phyloP scores from a whole-genome alignment of 2,113 vertebrate species.

The Anthoscopus minutus region DNA sequence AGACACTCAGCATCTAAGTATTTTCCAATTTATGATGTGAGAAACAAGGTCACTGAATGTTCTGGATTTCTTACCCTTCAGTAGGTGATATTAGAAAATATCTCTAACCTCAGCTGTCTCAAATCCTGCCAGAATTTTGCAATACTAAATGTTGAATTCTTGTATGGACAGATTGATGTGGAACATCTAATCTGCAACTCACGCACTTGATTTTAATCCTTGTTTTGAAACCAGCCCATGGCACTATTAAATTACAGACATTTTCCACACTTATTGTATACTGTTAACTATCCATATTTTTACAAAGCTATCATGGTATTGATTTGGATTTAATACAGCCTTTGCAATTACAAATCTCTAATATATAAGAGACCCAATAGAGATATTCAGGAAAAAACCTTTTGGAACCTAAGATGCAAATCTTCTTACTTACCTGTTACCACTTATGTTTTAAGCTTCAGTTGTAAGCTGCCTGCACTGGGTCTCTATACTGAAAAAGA shows the following conservation, averaged over 20 bases:
- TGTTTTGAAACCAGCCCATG: not conserved
- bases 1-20: not conserved
- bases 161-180: not conserved
- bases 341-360: not conserved
- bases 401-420: not conserved
- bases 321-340: not conserved
- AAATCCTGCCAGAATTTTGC: not conserved
- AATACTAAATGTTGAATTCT: not conserved
- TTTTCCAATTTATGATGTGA: not conserved
- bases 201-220: not conserved
- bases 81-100: conserved; percentile 2
- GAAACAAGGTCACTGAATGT: not conserved
- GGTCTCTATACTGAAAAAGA: not conserved
- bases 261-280: not conserved
- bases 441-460: not conserved
- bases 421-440: not conserved
- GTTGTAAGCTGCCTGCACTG: not conserved
- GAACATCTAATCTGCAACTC: not conserved
- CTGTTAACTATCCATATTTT: not conserved
- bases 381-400: not conserved
- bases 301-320: not conserved
- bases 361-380: not conserved
- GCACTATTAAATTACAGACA: not conserved
- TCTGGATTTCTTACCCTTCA: not conserved
- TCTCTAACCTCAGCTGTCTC: not conserved